These are phyloP conservation scores for Acrocyrtus sp. DNA, from an alignment of 2,888 invertebrate genomes.

Conservation along the genomic window DNA sequence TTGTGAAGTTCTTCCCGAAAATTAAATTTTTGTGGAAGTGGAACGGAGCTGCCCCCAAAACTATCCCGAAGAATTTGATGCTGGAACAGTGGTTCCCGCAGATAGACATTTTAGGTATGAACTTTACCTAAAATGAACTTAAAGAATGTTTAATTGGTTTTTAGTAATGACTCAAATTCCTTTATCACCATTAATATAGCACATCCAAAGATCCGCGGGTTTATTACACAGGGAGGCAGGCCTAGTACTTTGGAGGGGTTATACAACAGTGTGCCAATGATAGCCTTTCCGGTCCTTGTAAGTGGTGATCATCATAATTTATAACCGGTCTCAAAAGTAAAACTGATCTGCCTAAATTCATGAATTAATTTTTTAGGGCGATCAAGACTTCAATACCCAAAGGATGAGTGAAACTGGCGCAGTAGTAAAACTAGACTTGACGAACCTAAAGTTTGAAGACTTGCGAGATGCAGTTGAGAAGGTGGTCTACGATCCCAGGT, in stretches of 20 bases:
- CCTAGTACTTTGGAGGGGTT: conserved; percentile 53
- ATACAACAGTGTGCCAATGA: conserved; percentile 55
- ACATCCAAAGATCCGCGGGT: conserved; percentile 29
- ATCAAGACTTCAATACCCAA: conserved; percentile 55
- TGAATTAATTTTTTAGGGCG: no score
- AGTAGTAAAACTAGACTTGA: conserved; percentile 35
- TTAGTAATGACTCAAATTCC: no score
- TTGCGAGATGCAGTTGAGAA: conserved; percentile 26
- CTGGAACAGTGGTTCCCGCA: conserved; percentile 62
- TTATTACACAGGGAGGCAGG: conserved; percentile 38
- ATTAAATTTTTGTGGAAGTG: conserved; percentile 63
- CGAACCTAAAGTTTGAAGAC: conserved; percentile 11
- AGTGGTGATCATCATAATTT: no score
- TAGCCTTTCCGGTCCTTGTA: conserved; percentile 47
- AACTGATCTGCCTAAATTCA: no score
- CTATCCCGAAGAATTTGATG: conserved; percentile 60
- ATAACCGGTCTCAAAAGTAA: no score
- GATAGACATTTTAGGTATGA: conserved; percentile 61
- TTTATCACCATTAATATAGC: no score
- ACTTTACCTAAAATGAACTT: no score
- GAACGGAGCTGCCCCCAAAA: conserved; percentile 51
- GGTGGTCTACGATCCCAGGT: conserved; percentile 28
- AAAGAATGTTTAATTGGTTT: no score
- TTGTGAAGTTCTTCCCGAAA: conserved; percentile 28
- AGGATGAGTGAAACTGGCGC: conserved; percentile 30